Percentiles rank a stretch among this genome's conserved stretches.
Conservation (phyloP, 2,888 invertebrate genomes). For the Eupithecia vulgata region DNA sequence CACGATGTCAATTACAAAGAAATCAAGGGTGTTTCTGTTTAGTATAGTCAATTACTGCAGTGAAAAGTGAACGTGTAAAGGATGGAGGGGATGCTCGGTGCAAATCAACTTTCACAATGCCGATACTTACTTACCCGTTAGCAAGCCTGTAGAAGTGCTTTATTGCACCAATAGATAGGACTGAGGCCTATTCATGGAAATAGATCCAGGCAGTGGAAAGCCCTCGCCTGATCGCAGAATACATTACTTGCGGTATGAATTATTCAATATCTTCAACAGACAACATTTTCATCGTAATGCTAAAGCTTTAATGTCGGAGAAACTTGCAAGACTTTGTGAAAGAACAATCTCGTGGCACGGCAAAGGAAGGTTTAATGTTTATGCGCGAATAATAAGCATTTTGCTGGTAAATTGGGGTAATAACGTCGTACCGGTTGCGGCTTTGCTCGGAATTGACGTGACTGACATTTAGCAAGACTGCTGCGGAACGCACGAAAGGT, state of each 20-base stretch:
- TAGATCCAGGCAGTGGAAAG: conserved; percentile 53
- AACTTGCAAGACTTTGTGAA: conserved; percentile 34
- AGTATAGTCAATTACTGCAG: conserved; percentile 16
- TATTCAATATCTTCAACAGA: conserved; percentile 55
- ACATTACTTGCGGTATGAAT: conserved; percentile 64
- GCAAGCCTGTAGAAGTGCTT: conserved; percentile 55
- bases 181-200: conserved; percentile 58
- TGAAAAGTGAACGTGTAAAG: conserved; percentile 53
- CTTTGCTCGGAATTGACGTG: conserved; percentile 68
- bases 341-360: conserved; percentile 33
- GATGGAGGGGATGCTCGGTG: conserved; percentile 55
- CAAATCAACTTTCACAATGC: conserved; percentile 76
- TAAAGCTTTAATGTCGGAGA: conserved; percentile 36
- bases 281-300: conserved; percentile 38
- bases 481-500: conserved; percentile 57
- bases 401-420: conserved; percentile 54
- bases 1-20: not conserved
- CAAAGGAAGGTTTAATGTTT: conserved; percentile 50
- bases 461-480: conserved; percentile 63
- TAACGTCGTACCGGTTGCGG: conserved; percentile 69
- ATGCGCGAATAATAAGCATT: conserved; percentile 57
- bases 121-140: conserved; percentile 53
- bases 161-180: conserved; percentile 48
- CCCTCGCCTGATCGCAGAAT: conserved; percentile 55
- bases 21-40: not conserved